Evolutionary conservation across 2,797 vertebrate genomes (phyloP).

Genomic region (Eospalax fontanierii): DNA sequence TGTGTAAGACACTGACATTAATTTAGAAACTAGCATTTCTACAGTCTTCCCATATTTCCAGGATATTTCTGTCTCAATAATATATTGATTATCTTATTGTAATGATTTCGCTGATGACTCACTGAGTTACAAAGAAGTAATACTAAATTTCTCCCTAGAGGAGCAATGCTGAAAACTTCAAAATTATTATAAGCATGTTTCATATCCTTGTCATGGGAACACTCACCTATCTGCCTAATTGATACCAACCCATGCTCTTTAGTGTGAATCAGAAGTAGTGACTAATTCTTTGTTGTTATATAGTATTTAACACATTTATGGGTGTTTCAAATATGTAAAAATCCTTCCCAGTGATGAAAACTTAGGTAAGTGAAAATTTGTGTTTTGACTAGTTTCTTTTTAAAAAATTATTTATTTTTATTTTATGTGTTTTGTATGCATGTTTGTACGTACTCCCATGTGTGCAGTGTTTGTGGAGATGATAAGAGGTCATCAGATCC

Average conservation of each 20-base stretch:
- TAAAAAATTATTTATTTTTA: too few relatives aligned
- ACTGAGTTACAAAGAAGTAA: slow-evolving; percentile 69
- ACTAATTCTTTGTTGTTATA: slow-evolving; percentile 64
- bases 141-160: slow-evolving; percentile 75
- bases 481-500: too few relatives aligned
- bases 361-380: slow-evolving; percentile 26
- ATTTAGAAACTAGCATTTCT: slow-evolving; percentile 79
- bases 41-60: slow-evolving; percentile 66
- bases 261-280: slow-evolving; percentile 65
- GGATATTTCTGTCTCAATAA: slow-evolving; percentile 81
- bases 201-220: slow-evolving; percentile 46
- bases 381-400: neutral
- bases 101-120: slow-evolving; percentile 79
- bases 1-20: slow-evolving; percentile 76
- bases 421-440: too few relatives aligned
- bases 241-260: neutral
- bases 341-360: slow-evolving; percentile 1
- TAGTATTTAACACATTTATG: neutral
- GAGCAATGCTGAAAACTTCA: slow-evolving; percentile 63
- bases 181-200: slow-evolving; percentile 64
- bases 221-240: slow-evolving; percentile 48
- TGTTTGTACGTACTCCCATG: too few relatives aligned
- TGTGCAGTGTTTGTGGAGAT: too few relatives aligned
- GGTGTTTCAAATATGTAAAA: slow-evolving; percentile 37
- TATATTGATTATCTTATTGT: slow-evolving; percentile 83